Percentiles rank a stretch among this genome's conserved stretches.
Conservation (phyloP, 1,140 invertebrate species). For the Lasioglossum baleicum region DNA sequence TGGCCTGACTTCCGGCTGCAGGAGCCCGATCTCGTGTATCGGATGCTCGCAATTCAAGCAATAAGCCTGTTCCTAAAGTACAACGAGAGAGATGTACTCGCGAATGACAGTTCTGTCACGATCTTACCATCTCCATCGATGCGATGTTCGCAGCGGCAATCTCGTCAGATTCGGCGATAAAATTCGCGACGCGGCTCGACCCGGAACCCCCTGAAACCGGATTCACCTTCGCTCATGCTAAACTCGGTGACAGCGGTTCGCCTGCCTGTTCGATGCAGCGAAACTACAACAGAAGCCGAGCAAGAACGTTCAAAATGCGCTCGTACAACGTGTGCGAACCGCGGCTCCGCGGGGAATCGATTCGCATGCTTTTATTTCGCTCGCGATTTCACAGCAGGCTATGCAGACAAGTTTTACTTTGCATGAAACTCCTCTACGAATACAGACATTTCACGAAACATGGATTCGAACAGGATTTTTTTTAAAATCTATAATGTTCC, state of each 20-base stretch:
- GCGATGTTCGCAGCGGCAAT: neutral
- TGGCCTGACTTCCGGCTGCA: neutral
- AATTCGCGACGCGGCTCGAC: neutral
- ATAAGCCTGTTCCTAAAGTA: slow-evolving; percentile 25
- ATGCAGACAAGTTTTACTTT: too few species aligned
- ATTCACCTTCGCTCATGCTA: slow-evolving; percentile 39
- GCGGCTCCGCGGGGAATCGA: slow-evolving; percentile 6
- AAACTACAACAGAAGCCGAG: slow-evolving; percentile 6
- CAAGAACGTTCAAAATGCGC: slow-evolving; percentile 17
- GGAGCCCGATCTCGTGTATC: slow-evolving; percentile 5
- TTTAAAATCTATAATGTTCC: too few species aligned
- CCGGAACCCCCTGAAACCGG: slow-evolving; percentile 11
- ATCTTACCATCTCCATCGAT: slow-evolving; percentile 37
- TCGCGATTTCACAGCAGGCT: slow-evolving; percentile 3
- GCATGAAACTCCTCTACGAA: too few species aligned
- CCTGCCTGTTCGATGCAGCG: neutral
- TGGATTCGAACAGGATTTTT: too few species aligned
- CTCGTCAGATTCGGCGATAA: slow-evolving; percentile 1
- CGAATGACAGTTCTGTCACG: neutral
- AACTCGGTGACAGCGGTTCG: neutral
- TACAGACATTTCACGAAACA: too few species aligned
- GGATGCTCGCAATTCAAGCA: slow-evolving; percentile 26
- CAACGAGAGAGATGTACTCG: neutral
- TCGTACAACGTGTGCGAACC: neutral
- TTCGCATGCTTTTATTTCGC: neutral